phyloP scores from a whole-genome alignment of 2,113 vertebrate species.

The Neopipo cinnamomea region DNA sequence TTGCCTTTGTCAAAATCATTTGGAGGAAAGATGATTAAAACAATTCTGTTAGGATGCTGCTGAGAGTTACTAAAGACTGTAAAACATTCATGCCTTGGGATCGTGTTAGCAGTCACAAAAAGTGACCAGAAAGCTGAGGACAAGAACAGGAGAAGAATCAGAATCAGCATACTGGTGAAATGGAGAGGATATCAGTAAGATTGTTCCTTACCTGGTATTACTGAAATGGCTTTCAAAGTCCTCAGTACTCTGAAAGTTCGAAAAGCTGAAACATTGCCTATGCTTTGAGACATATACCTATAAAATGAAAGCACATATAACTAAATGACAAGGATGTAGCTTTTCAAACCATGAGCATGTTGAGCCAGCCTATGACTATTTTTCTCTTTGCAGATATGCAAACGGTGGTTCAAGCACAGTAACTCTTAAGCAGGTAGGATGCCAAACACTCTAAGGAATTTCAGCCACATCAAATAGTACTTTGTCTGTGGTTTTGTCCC shows the following conservation, averaged over 20 bases:
- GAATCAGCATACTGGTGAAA: neutral
- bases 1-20: neutral
- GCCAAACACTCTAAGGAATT: neutral
- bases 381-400: too few relatives aligned
- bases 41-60: neutral
- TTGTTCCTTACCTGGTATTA: slow-evolving; percentile 87
- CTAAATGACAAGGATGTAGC: too few relatives aligned
- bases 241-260: slow-evolving; percentile 89
- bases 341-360: too few relatives aligned
- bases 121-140: neutral
- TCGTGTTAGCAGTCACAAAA: neutral
- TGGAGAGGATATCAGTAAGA: too few relatives aligned
- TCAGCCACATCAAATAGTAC: neutral
- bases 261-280: slow-evolving; percentile 78
- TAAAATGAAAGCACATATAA: too few relatives aligned
- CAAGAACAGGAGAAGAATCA: neutral
- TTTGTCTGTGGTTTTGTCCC: neutral
- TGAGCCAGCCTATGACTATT: too few relatives aligned
- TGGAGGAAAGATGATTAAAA: neutral
- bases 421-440: too few relatives aligned
- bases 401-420: too few relatives aligned
- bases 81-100: neutral
- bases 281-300: too few relatives aligned
- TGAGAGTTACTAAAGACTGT: neutral
- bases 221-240: slow-evolving; percentile 91